Percentiles rank a stretch among this genome's conserved stretches.
phyloP scores from a whole-genome alignment of 2,797 vertebrate genomes.

The Argentina silus region DNA sequence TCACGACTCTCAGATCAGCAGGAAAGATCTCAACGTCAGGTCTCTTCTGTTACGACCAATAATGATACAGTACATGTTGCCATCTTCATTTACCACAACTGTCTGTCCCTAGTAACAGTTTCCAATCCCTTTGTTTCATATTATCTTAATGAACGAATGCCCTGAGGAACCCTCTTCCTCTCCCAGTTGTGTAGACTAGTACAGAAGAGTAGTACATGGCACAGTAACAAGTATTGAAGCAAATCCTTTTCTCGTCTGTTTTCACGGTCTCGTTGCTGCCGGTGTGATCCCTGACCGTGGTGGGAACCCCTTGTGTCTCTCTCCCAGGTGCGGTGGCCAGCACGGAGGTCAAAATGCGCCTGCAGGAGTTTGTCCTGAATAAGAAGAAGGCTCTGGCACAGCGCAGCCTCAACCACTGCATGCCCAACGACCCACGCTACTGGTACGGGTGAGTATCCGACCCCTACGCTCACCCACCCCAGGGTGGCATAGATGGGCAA shows the following conservation, averaged over 20 bases:
- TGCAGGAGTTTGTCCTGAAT: constrained; percentile 98
- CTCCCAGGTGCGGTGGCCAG: constrained; percentile 92
- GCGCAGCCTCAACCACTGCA: constrained; percentile 94
- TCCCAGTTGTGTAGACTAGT: no score
- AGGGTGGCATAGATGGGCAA: no score
- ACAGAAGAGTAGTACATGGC: no score
- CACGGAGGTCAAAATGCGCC: constrained; percentile 97
- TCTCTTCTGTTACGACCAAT: constrained; percentile 9
- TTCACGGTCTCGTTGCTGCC: constrained; percentile 10
- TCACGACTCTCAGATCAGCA: not conserved
- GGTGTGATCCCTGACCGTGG: not conserved
- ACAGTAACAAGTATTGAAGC: not conserved
- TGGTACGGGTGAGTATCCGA: constrained; percentile 94
- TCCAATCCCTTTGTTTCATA: no score
- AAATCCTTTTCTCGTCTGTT: not conserved
- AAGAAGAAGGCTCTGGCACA: constrained; percentile 98
- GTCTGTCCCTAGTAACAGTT: not conserved
- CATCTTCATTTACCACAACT: not conserved
- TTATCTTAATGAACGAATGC: no score
- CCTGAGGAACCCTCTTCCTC: no score
- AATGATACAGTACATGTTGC: not conserved
- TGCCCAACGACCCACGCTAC: constrained; percentile 92
- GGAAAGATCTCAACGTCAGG: constrained; percentile 21
- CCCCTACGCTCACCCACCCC: not conserved
- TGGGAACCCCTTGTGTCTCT: not conserved